phyloP scores from a whole-genome alignment of 2,888 invertebrate genomes.

The Drosophila siamana region DNA sequence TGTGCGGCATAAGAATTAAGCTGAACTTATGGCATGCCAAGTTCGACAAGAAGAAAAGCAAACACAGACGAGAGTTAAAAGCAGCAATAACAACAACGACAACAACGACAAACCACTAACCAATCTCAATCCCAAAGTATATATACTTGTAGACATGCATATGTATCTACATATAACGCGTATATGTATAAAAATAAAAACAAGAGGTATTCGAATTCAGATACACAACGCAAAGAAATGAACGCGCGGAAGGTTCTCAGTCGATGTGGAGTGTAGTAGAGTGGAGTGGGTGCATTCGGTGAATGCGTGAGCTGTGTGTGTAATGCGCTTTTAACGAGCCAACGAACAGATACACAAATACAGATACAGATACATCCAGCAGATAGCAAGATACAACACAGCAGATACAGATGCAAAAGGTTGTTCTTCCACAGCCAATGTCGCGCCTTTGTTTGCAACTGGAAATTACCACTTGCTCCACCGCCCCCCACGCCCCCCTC shows the following conservation, averaged over 20 bases:
- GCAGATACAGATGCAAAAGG: slow-evolving; percentile 29
- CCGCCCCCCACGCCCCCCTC: not conserved
- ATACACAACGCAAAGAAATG: slow-evolving; percentile 23
- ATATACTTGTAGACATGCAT: slow-evolving; percentile 30
- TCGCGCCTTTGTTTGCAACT: slow-evolving; percentile 63
- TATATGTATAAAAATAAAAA: slow-evolving; percentile 17
- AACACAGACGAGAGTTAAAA: slow-evolving; percentile 44
- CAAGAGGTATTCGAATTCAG: slow-evolving; percentile 29
- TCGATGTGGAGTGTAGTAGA: not conserved
- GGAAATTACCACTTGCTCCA: slow-evolving; percentile 11
- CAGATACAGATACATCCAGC: slow-evolving; percentile 10
- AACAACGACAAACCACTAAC: slow-evolving; percentile 9
- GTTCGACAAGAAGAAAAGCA: slow-evolving; percentile 52
- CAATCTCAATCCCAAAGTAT: slow-evolving; percentile 27
- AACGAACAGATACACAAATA: slow-evolving; percentile 32
- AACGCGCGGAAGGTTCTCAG: slow-evolving; percentile 32
- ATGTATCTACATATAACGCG: not conserved
- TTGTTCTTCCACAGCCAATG: slow-evolving; percentile 24
- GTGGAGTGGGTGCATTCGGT: slow-evolving; percentile 67
- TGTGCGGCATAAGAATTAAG: slow-evolving; percentile 67
- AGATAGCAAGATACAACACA: slow-evolving; percentile 9
- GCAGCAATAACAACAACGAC: slow-evolving; percentile 28
- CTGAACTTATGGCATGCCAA: slow-evolving; percentile 57
- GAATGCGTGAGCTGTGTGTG: slow-evolving; percentile 67
- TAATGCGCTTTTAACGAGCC: slow-evolving; percentile 66